Evolutionary conservation across 2,888 invertebrate species (phyloP), one percentile per base, ranked within the genome.

Genomic region (Odontocerum albicorne): DNA sequence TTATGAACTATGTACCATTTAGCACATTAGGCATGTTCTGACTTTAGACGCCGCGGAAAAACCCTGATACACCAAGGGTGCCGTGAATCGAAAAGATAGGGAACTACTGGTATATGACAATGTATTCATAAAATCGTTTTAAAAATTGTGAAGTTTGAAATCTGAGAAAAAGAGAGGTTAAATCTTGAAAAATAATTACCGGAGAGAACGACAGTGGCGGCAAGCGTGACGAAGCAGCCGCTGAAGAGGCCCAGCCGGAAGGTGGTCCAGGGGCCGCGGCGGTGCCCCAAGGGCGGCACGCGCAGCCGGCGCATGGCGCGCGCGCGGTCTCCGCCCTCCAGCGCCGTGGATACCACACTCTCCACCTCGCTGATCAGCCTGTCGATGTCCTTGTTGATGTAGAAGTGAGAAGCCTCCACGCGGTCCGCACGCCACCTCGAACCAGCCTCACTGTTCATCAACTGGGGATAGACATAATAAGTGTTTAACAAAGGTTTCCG

Each of bases 281-380:
- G 86, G 70, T 92, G 92, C 10, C 90, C 91, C 19, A 94, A 71
- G 2, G 93, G 93, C 1, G 92, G 93, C 1, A 92, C 92, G 47
- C 92, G 72, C 16, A 94, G 73, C 33, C 91, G 76, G 70, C 93
- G 93, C 93, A 93, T 94, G 2, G 92, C 93, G 64, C 84, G 86
- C 66, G 88, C 87, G 43, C 92, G 75, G 68, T 93, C 88, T 3
- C 92, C 92, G 6, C 81, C 85, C 71, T 93, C 87, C 31, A 87
- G 75, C 63, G 86, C 85, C 61, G 81, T 79, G 0, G 86, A 87
- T 33, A 88, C 84, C 13, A 81, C 73, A 49, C 75, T 79, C 71
- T 94, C 92, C 1, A 90, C 90, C 68, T 91, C 89, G 63, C 81
- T 81, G 62, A 94, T 92, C 42, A 94, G 73, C 55, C 88, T 84